Evolutionary conservation across 2,797 vertebrate species (phyloP), one percentile per base, ranked within the genome.

Genomic region (Eremophila alpestris): DNA sequence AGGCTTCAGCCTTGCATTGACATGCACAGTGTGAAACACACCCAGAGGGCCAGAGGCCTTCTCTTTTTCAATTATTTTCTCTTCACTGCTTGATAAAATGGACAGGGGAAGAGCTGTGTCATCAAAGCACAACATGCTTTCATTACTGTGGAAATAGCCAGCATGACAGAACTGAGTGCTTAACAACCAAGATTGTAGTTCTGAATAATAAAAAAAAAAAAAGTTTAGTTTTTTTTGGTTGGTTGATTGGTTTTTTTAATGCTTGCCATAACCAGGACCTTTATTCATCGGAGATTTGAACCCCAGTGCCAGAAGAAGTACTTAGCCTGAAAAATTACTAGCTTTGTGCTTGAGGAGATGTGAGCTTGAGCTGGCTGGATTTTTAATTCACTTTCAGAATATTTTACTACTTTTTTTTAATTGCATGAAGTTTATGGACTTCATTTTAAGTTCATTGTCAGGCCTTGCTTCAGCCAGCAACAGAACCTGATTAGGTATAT

Each of bases 1-100:
- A 68, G 51, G 36, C 74, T 73, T 78, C 56, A 43, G 67, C 46
- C 16, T 54, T 46, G 19, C 1, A 0, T 45, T 3, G 2, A 77
- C 27, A 41, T 0, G 2, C 14, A 10, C 7, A 5, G 16, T 26
- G 5, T 84, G 49, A 83, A 85, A 36, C 48, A 58, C 0, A 1
- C 10, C 11, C 46, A n/a, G 46, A 64, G 67, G 38, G 46, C 67
- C 45, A 56, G 10, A 83, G 70, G 32, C 26, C 32, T 30, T 41
- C 30, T 55, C 45, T 73, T 86, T 51, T 68, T 10, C 26, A 34
- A 15, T 74, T 60, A 40, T 68, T 93, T 94, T 83, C 22, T 64
- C 21, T 70, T 70, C 48, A 21, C 38, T 68, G 10, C 22, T 59
- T 83, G 54, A 59, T 45, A 10, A 40, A 80, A 29, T 34, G 40